Conservation (phyloP, 2,888 invertebrate species). For the Drosophila ezoana region DNA sequence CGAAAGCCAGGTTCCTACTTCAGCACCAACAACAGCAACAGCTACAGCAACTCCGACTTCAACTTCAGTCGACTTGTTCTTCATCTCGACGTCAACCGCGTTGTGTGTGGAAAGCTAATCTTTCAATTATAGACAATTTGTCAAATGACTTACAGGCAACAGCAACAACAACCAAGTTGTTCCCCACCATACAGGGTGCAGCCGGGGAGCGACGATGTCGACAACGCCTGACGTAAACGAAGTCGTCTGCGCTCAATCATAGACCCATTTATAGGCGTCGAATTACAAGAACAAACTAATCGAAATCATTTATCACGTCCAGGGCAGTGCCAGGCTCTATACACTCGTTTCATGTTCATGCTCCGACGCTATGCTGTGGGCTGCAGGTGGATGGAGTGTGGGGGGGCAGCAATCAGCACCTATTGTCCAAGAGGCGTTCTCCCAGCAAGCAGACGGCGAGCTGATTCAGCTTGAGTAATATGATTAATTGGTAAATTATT, state of each 20-base stretch:
- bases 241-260: slow-evolving; percentile 82
- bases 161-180: slow-evolving; percentile 30
- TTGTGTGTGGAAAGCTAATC: slow-evolving; percentile 83
- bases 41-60: slow-evolving; percentile 13
- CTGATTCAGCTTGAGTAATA: slow-evolving; percentile 64
- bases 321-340: slow-evolving; percentile 53
- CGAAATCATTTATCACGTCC: slow-evolving; percentile 84
- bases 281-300: slow-evolving; percentile 85
- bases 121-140: slow-evolving; percentile 85
- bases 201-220: slow-evolving; percentile 54
- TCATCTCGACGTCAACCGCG: slow-evolving; percentile 67
- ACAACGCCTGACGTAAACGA: slow-evolving; percentile 72
- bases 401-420: slow-evolving; percentile 79
- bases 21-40: slow-evolving; percentile 9
- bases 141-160: slow-evolving; percentile 82
- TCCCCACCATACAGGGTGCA: slow-evolving; percentile 55
- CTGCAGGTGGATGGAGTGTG: slow-evolving; percentile 45
- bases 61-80: slow-evolving; percentile 58
- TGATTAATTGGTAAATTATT: slow-evolving; percentile 84
- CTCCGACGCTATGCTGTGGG: slow-evolving; percentile 55
- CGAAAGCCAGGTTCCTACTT: slow-evolving; percentile 10
- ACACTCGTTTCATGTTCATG: slow-evolving; percentile 58
- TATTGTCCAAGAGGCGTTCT: slow-evolving; percentile 39
- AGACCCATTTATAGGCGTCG: slow-evolving; percentile 85
- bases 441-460: slow-evolving; percentile 31